Evolutionary conservation across 2,888 invertebrate species (phyloP).

Genomic region (Drosophila seclusa): DNA sequence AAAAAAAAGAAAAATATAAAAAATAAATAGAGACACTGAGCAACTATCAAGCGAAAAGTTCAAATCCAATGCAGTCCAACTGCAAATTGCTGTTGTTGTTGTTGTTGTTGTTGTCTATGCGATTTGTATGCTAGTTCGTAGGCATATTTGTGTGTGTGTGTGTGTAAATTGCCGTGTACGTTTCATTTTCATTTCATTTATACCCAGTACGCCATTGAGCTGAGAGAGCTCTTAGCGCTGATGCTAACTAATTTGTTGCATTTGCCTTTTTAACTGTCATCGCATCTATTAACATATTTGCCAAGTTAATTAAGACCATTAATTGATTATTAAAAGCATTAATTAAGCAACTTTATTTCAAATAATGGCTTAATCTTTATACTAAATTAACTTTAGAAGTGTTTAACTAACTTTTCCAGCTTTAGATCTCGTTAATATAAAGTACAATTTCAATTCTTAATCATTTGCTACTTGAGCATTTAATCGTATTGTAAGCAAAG

Average conservation of each 20-base stretch:
- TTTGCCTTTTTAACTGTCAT: not conserved
- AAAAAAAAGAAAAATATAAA: not conserved
- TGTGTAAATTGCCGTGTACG: slow-evolving; percentile 27
- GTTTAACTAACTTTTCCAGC: not conserved
- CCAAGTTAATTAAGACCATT: not conserved
- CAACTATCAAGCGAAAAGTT: slow-evolving; percentile 63
- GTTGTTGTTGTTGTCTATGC: slow-evolving; percentile 7
- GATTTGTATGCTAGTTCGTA: slow-evolving; percentile 1
- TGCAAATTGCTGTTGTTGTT: slow-evolving; percentile 34
- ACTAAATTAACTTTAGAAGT: not conserved
- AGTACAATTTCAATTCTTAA: not conserved
- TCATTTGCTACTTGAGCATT: not conserved
- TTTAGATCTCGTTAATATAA: not conserved
- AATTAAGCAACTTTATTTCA: not conserved
- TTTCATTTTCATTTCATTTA: slow-evolving; percentile 44
- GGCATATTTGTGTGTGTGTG: slow-evolving; percentile 4
- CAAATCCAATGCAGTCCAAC: slow-evolving; percentile 48
- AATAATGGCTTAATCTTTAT: not conserved
- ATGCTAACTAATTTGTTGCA: not conserved
- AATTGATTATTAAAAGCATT: not conserved
- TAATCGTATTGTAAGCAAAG: not conserved
- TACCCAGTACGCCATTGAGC: slow-evolving; percentile 38
- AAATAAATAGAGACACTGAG: slow-evolving; percentile 16
- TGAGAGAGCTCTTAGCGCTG: not conserved
- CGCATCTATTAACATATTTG: not conserved